A percentile compares a stretch with the other conserved stretches of the same genome.
Evolutionary conservation across 2,797 vertebrate species (phyloP).

Genomic region (Melanotaenia trifasciata): DNA sequence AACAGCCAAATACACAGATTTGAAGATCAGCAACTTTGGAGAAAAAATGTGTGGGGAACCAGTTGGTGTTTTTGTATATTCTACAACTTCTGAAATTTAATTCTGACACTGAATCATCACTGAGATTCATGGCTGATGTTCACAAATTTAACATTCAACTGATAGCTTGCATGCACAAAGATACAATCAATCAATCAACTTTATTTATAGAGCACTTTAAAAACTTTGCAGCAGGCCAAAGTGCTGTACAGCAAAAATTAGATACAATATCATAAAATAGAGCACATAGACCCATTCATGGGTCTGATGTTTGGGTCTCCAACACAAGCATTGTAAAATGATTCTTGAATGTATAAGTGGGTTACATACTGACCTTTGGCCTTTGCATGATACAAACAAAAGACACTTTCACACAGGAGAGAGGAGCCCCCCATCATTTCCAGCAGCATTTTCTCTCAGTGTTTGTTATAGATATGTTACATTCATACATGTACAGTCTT

Average conservation of each 20-base stretch:
- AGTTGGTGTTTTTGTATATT: not conserved
- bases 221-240: too few relatives aligned
- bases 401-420: slow-evolving; percentile 59
- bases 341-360: not conserved
- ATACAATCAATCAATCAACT: too few relatives aligned
- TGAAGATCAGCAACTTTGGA: not conserved
- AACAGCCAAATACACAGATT: slow-evolving; percentile 1
- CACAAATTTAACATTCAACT: not conserved
- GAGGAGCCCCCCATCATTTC: slow-evolving; percentile 48
- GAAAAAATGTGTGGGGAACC: not conserved
- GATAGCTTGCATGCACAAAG: not conserved
- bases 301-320: not conserved
- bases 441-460: slow-evolving; percentile 48
- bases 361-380: slow-evolving; percentile 34
- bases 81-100: slow-evolving; percentile 1
- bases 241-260: too few relatives aligned
- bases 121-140: not conserved
- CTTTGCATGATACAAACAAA: slow-evolving; percentile 60
- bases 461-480: slow-evolving; percentile 71
- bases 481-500: slow-evolving; percentile 59
- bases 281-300: not conserved
- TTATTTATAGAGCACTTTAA: too few relatives aligned
- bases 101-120: not conserved
- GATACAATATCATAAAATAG: too few relatives aligned
- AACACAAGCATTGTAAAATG: slow-evolving; percentile 1